Percentiles rank a stretch among this genome's conserved stretches.
Conservation (phyloP, 2,888 invertebrate genomes). For the Plusia festucae region DNA sequence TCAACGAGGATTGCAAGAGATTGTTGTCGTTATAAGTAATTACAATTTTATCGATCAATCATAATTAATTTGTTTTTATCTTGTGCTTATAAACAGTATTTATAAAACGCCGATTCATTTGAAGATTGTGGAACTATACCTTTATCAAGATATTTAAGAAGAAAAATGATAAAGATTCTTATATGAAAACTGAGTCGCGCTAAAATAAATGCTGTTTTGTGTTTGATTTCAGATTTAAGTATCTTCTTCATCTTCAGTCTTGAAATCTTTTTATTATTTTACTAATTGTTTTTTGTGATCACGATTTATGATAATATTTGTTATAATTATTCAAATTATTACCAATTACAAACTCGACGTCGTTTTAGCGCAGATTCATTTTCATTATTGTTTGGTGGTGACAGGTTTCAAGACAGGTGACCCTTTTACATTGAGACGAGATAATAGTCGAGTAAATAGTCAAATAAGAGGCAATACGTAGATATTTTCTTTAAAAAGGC, state of each 20-base stretch:
- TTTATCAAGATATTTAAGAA: background rate
- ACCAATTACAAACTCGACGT: slow-evolving; percentile 14
- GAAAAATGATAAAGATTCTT: no score
- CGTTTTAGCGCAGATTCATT: slow-evolving; percentile 38
- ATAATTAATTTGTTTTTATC: background rate
- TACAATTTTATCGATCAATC: slow-evolving; percentile 1
- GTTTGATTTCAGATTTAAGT: no score
- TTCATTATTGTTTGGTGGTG: slow-evolving; percentile 47
- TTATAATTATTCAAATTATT: slow-evolving; percentile 24
- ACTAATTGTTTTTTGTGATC: slow-evolving; percentile 9
- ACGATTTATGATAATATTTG: slow-evolving; percentile 28
- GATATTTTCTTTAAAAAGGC: no score
- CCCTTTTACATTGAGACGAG: slow-evolving; percentile 31
- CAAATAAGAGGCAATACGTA: slow-evolving; percentile 14
- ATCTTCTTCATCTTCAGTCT: no score
- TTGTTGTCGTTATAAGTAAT: background rate
- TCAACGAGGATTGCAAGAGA: background rate
- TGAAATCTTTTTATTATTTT: no score
- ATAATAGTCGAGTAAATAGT: slow-evolving; percentile 21
- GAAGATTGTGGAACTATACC: background rate
- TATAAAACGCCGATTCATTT: slow-evolving; percentile 1
- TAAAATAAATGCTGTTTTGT: no score
- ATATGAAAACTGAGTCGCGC: no score
- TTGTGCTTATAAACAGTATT: background rate
- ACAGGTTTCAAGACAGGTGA: slow-evolving; percentile 38